Evolutionary conservation across 2,113 vertebrate species (phyloP), one percentile per base, ranked within the genome.

Genomic region (Oncorhynchus clarkii): DNA sequence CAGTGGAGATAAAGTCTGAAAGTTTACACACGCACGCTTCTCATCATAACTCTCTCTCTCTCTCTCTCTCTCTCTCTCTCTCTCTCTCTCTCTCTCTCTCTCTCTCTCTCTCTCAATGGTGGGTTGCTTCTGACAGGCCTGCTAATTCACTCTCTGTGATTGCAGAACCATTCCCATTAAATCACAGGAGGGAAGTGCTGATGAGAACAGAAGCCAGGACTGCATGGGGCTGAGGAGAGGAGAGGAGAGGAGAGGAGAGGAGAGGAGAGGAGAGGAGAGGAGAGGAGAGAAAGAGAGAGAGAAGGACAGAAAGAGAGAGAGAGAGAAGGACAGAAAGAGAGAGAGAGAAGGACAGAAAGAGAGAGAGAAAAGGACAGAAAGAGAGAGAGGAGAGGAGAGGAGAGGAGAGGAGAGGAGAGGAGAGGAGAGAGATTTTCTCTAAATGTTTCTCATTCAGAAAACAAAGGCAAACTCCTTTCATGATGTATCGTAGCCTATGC

Each of bases 101-200:
- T 18, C 14, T 18, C 51, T 57, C 16, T 4, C 16, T 57, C 51
- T 18, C 51, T 16, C 81, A 75, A 85, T 84, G 70, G 81, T 84
- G 73, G 64, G 64, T 66, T 71, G 39, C 75, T 82, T 82, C 75
- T 82, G 84, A 81, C 84, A 87, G 73, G 84, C 76, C 71, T 73
- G 81, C 78, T 87, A 82, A 87, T 84, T 85, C 85, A 80, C 80
- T 78, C 73, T 72, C 57, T 48, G 79, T 77, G 71, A 85, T 77
- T 82, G 79, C 76, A 78, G 71, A 82, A 83, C 60, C 60, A 74
- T 79, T 85, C 73, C 76, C 75, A 86, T 85, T 86, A 83, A 83
- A 81, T 81, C 78, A 76, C 69, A 71, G 73, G 60, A 78, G 73
- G 54, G 14, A 80, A 62, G n/a, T 81, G 79, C 70, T 70, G 75